Evolutionary conservation across 2,888 invertebrate genomes (phyloP), one percentile per base, ranked within the genome.

Genomic region (Brachyopa scutellaris): DNA sequence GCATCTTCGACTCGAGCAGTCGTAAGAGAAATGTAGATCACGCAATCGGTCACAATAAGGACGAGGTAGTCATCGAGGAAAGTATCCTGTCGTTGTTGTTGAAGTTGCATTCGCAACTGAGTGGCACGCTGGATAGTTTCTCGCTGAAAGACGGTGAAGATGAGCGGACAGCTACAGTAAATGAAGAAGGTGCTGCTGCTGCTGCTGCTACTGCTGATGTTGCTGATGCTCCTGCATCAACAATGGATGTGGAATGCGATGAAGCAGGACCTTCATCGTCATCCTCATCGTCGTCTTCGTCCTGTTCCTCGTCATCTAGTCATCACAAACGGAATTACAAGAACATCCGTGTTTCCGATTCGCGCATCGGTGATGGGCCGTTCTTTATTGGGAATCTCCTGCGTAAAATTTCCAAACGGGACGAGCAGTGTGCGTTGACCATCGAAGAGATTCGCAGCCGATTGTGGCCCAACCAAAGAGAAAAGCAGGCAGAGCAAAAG

Each of bases 41-140:
- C 86, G 84, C 91, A 86, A 86, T 89, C 40, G 88, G 88, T 85
- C 84, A 85, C 49, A 92, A 91, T 66, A 92, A 92, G 36, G 89
- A 90, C 61, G 91, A 93, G 33, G 92, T 95, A 9, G 92, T 93
- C 21, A 93, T 96, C 64, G 95, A 96, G 86, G 97, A 97, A 89
- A 98, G 97, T 78, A 95, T 99, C 84, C 94, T 99, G 85, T 97
- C 97, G 0, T 91, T 98, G 57, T 91, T 99, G 42, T 91, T 98
- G 61, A 97, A 97, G 89, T 92, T 98, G 9, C 98, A 99, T 90
- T 96, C 97, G 1, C 97, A 97, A 88, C 91, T 98, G 38, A 95
- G 96, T 0, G 96, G 96, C 0, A 91, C 93, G 8, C 93, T 96
- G 6, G 97, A 97, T 88, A 97, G 97, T 84, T 98, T 95, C 88